These are phyloP conservation scores for Acestrorhynchus altus DNA, from an alignment of 2,797 vertebrate genomes.

Conservation along the genomic window DNA sequence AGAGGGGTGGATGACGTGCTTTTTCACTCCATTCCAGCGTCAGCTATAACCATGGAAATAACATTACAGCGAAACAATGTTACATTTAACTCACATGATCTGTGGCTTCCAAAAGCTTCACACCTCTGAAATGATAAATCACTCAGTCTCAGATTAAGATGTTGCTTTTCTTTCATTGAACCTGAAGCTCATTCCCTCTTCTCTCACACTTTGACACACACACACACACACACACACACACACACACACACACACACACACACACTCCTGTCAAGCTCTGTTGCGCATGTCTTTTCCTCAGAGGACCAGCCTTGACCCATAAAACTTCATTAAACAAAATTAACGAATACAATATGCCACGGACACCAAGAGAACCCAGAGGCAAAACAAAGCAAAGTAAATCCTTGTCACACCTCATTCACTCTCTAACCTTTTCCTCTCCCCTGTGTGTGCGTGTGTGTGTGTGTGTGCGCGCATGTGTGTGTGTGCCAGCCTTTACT, in stretches of 20 bases:
- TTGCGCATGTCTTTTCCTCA: constrained; percentile 11
- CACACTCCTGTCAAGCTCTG: background rate
- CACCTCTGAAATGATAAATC: constrained; percentile 51
- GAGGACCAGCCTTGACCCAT: constrained; percentile 7
- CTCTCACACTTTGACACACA: constrained; percentile 6
- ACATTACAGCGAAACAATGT: constrained; percentile 51
- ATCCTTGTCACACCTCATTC: constrained; percentile 2
- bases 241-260: too few relatives aligned
- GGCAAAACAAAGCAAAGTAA: constrained; percentile 16
- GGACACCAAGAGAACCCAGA: background rate
- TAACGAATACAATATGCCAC: constrained; percentile 17
- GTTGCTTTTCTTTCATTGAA: constrained; percentile 36
- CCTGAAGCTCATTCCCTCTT: background rate
- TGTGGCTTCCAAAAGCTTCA: constrained; percentile 54
- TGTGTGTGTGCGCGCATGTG: background rate
- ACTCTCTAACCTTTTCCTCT: background rate
- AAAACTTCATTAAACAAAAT: constrained; percentile 28
- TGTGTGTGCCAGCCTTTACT: background rate
- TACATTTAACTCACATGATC: constrained; percentile 59
- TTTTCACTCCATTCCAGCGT: constrained; percentile 59
- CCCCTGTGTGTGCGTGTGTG: background rate
- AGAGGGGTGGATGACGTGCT: constrained; percentile 59
- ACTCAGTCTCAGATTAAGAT: constrained; percentile 43
- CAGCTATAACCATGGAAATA: constrained; percentile 64
- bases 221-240: background rate